Percentiles rank a stretch among this genome's conserved stretches.
Conservation (phyloP, 2,888 invertebrate genomes). For the Lasioglossum figueresi region DNA sequence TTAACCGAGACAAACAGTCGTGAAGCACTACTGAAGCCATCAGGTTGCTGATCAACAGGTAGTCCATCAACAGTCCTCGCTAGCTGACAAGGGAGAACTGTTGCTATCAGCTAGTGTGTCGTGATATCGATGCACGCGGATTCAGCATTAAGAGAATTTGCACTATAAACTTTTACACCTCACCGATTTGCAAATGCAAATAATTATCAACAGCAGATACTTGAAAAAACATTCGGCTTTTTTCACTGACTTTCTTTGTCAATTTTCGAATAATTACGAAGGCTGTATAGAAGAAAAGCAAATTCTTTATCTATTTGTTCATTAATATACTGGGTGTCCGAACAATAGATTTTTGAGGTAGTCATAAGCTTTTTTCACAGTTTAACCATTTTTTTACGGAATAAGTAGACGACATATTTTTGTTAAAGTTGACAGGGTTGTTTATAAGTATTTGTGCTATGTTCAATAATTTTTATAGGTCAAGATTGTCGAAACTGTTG, state of each 20-base stretch:
- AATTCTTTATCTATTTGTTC: neutral
- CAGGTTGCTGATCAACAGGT: constrained; percentile 19
- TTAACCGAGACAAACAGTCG: constrained; percentile 13
- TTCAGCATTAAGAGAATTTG: neutral
- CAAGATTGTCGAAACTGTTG: neutral
- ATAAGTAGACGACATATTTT: neutral
- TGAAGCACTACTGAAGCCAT: constrained; percentile 12
- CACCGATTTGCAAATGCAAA: neutral
- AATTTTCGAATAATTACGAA: neutral
- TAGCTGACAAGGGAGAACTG: constrained; percentile 16
- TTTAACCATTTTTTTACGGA: neutral
- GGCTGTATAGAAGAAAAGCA: neutral
- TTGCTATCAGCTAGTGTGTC: neutral
- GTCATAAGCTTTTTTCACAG: neutral
- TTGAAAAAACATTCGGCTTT: neutral
- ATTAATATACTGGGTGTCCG: neutral
- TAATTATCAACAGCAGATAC: neutral
- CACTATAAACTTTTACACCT: neutral
- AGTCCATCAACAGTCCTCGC: constrained; percentile 9
- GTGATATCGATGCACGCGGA: neutral
- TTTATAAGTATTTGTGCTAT: neutral
- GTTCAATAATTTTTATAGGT: neutral
- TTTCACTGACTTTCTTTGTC: neutral
- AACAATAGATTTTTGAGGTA: neutral
- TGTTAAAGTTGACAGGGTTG: neutral